A percentile compares a stretch with the other conserved stretches of the same genome.
Conservation (phyloP, 2,113 vertebrate species). For the Ifrita kowaldi region DNA sequence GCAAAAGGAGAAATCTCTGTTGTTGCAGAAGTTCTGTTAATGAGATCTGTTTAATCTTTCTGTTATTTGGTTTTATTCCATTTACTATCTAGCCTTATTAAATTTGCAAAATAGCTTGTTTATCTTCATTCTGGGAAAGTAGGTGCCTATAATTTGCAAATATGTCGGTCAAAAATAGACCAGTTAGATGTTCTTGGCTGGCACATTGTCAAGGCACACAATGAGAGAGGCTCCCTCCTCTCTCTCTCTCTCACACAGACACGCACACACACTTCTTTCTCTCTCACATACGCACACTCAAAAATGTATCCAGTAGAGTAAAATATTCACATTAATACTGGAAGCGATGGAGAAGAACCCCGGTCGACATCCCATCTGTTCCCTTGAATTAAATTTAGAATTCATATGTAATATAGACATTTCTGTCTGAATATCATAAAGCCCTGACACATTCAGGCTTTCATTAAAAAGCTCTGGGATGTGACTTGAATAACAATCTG, state of each 20-base stretch:
- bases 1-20: background rate
- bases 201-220: conserved; percentile 30
- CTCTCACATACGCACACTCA: background rate
- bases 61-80: conserved; percentile 1
- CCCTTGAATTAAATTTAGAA: conserved; percentile 80
- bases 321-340: conserved; percentile 72
- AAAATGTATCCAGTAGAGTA: conserved; percentile 48
- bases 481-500: conserved; percentile 86
- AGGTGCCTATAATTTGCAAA: conserved; percentile 39
- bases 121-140: conserved; percentile 37
- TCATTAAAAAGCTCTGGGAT: conserved; percentile 80
- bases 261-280: background rate
- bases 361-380: conserved; percentile 76
- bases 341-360: conserved; percentile 63
- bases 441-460: conserved; percentile 77
- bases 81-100: conserved; percentile 22
- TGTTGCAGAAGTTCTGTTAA: background rate
- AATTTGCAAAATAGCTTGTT: conserved; percentile 45
- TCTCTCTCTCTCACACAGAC: background rate
- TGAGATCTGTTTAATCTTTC: conserved; percentile 20
- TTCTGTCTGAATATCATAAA: conserved; percentile 80
- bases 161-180: conserved; percentile 43
- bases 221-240: background rate
- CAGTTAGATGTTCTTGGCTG: conserved; percentile 4
- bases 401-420: conserved; percentile 82